Evolutionary conservation across 2,113 vertebrate species (phyloP).

Genomic region (Thoracochromis brauschi): DNA sequence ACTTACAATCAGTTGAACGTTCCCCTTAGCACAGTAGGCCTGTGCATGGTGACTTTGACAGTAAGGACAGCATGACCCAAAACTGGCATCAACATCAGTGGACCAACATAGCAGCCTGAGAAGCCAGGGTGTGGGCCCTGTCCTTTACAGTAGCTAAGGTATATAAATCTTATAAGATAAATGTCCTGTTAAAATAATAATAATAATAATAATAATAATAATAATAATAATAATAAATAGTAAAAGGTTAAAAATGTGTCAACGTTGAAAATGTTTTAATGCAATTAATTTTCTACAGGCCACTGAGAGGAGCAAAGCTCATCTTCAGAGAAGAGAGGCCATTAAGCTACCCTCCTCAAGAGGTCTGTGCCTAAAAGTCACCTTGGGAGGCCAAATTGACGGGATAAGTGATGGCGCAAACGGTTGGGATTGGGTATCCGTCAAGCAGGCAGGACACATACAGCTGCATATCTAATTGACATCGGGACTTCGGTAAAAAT

Average conservation of each 20-base stretch:
- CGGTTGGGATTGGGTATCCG: slow-evolving; percentile 11
- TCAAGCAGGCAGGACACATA: neutral
- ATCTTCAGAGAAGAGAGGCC: slow-evolving; percentile 3
- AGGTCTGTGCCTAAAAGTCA: slow-evolving; percentile 65
- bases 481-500: slow-evolving; percentile 7
- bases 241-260: neutral
- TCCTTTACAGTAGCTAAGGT: neutral
- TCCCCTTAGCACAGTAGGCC: slow-evolving; percentile 5
- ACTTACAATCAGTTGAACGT: neutral
- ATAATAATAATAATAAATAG: neutral
- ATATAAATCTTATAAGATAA: neutral
- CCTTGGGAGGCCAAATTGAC: slow-evolving; percentile 66
- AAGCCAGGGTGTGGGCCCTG: slow-evolving; percentile 14
- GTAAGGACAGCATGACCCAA: slow-evolving; percentile 56
- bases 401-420: slow-evolving; percentile 62
- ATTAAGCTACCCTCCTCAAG: slow-evolving; percentile 24
- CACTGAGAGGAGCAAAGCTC: neutral
- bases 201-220: neutral
- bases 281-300: neutral
- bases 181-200: neutral
- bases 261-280: neutral
- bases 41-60: slow-evolving; percentile 40
- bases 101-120: slow-evolving; percentile 14
- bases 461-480: neutral
- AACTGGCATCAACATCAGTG: slow-evolving; percentile 34